phyloP scores from a whole-genome alignment of 2,888 invertebrate genomes.

The Cataglyphis cursor region DNA sequence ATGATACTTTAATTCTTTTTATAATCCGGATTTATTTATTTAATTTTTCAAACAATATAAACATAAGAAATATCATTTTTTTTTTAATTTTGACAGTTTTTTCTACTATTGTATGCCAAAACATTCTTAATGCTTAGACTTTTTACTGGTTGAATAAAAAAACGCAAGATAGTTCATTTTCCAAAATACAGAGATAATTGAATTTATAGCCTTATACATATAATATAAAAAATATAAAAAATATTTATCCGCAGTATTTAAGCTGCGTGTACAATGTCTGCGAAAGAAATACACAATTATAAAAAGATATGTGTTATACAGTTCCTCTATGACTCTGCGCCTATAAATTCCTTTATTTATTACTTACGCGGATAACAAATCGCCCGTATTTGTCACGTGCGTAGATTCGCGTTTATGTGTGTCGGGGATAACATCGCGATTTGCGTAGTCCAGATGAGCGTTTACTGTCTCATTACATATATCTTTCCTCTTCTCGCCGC shows the following conservation, averaged over 20 bases:
- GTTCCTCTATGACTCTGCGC: neutral
- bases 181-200: neutral
- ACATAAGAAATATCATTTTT: too few relatives aligned
- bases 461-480: slow-evolving; percentile 73
- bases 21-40: too few relatives aligned
- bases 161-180: neutral
- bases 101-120: too few relatives aligned
- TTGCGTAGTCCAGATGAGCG: slow-evolving; percentile 79
- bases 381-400: slow-evolving; percentile 26
- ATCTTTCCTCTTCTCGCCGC: slow-evolving; percentile 32
- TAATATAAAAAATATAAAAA: neutral
- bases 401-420: slow-evolving; percentile 11
- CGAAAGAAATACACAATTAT: slow-evolving; percentile 15
- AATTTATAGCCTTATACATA: neutral
- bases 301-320: neutral
- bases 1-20: too few relatives aligned
- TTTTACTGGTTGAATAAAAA: neutral
- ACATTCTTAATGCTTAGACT: too few relatives aligned
- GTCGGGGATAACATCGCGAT: slow-evolving; percentile 73
- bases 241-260: neutral
- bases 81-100: too few relatives aligned
- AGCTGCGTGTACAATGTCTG: neutral
- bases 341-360: slow-evolving; percentile 51
- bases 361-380: slow-evolving; percentile 21
- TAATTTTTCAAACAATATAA: too few relatives aligned